Percentiles rank a stretch among this genome's conserved stretches.
These are phyloP conservation scores for Triplophysa tibetana DNA, from an alignment of 2,113 vertebrate genomes.

Conservation along the genomic window DNA sequence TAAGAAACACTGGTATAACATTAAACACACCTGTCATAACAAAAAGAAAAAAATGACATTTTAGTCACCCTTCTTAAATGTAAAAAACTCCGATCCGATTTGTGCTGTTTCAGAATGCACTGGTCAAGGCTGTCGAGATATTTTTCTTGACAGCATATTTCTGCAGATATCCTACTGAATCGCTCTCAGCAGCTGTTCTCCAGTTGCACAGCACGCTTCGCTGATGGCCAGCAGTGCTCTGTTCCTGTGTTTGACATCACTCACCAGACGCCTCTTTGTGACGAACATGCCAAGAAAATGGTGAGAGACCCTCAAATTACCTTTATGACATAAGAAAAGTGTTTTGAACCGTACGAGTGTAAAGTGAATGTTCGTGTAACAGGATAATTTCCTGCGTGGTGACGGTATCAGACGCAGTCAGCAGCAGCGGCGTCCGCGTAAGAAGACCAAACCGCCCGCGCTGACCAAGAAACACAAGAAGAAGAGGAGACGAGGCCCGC, in stretches of 20 bases:
- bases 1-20: no score
- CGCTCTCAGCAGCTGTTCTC: constrained; percentile 98
- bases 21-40: no score
- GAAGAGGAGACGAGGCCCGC: constrained; percentile 89
- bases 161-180: constrained; percentile 92
- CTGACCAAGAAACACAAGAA: constrained; percentile 99
- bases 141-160: constrained; percentile 75
- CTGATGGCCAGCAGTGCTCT: constrained; percentile 96
- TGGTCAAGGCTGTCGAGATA: background rate
- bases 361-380: background rate
- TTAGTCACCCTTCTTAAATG: no score
- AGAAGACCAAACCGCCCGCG: constrained; percentile 98
- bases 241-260: constrained; percentile 98
- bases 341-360: background rate
- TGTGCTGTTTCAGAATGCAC: background rate
- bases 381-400: constrained; percentile 98
- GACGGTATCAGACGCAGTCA: constrained; percentile 94
- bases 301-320: constrained; percentile 63
- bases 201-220: constrained; percentile 98
- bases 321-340: background rate
- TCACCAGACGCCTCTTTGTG: constrained; percentile 96
- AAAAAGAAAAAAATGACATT: background rate
- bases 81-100: no score
- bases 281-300: constrained; percentile 99
- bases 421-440: constrained; percentile 96